These are phyloP conservation scores for Ricordea florida DNA, from an alignment of 92 coral and sea anemone genomes.

Conservation along the genomic window DNA sequence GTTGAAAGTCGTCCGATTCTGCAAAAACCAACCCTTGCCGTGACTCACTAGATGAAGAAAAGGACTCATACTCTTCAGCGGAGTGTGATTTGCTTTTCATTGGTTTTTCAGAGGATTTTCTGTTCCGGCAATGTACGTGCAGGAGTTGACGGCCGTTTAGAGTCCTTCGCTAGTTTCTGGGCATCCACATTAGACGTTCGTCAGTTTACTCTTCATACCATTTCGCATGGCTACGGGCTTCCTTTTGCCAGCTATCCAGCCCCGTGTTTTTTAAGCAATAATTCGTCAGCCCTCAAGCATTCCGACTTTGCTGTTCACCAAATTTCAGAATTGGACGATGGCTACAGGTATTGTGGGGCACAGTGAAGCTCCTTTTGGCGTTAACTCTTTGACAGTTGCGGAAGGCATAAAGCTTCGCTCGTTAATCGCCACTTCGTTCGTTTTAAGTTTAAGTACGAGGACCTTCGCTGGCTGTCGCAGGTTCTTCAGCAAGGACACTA, in stretches of 20 bases:
- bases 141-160: too few relatives aligned
- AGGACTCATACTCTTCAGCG: neutral
- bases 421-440: neutral
- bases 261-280: conserved; percentile 19
- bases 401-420: conserved; percentile 48
- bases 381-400: conserved; percentile 58
- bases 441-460: conserved; percentile 8
- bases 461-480: conserved; percentile 21
- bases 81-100: neutral
- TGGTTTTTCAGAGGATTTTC: neutral
- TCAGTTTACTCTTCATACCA: too few relatives aligned
- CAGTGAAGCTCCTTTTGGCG: conserved; percentile 32
- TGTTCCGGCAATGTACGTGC: neutral
- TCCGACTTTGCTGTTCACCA: neutral
- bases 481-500: too few relatives aligned
- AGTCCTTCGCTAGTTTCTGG: too few relatives aligned
- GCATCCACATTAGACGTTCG: too few relatives aligned
- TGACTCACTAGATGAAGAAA: neutral
- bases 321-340: conserved; percentile 2
- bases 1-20: too few relatives aligned
- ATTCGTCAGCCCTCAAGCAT: neutral
- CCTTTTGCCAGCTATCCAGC: too few relatives aligned
- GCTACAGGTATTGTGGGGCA: conserved; percentile 13
- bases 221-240: too few relatives aligned
- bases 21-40: neutral